Evolutionary conservation across 30 jellyfish, hydroid and myxozoan genomes (phyloP).

Genomic region (Clytia hemisphaerica): DNA sequence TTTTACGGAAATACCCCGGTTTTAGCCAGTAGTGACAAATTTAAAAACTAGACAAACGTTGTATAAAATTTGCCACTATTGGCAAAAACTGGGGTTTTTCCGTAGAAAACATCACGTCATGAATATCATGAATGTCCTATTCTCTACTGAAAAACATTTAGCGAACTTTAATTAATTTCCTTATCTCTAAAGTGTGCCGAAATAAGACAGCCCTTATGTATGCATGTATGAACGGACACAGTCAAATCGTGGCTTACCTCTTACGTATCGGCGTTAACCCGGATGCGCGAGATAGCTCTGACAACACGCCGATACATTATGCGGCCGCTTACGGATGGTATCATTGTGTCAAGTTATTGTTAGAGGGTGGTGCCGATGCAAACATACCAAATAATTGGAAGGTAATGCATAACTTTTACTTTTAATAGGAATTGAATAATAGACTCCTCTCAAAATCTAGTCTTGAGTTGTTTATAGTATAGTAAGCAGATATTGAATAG

Average conservation of each 20-base stretch:
- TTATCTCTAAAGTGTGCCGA: constrained; percentile 43
- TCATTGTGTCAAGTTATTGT: constrained; percentile 45
- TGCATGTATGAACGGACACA: constrained; percentile 68
- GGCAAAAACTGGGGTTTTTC: no score
- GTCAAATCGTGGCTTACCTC: constrained; percentile 49
- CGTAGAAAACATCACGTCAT: no score
- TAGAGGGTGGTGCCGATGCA: constrained; percentile 77
- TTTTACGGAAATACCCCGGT: no score
- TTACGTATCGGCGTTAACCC: constrained; percentile 68
- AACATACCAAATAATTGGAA: constrained; percentile 54
- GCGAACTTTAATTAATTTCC: not conserved
- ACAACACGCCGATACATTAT: constrained; percentile 75
- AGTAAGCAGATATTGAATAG: no score
- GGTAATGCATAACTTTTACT: constrained; percentile 7
- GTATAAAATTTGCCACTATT: no score
- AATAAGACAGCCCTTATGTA: constrained; percentile 48
- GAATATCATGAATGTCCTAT: no score
- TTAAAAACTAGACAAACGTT: no score
- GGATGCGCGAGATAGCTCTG: constrained; percentile 47
- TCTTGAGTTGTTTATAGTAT: no score
- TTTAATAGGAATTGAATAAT: no score
- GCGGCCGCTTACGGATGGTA: constrained; percentile 86
- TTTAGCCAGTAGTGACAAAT: no score
- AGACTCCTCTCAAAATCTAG: no score
- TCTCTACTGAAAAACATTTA: not conserved